Percentiles rank a stretch among this genome's conserved stretches.
Conservation (phyloP, 2,797 vertebrate genomes). For the Melanotaenia boesemani region DNA sequence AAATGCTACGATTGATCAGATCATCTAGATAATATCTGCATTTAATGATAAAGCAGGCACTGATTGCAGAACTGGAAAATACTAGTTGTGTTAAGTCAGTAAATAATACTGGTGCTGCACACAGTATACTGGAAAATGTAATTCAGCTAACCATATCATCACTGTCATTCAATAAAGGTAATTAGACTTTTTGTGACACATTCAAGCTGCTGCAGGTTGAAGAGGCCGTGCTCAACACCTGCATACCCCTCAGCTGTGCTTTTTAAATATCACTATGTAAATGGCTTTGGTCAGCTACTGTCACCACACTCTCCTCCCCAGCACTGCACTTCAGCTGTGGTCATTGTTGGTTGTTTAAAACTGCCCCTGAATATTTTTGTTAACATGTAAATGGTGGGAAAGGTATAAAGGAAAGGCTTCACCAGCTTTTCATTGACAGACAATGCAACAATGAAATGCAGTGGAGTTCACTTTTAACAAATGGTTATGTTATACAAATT, state of each 20-base stretch:
- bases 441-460: not conserved
- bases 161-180: slow-evolving; percentile 3
- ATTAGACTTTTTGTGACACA: slow-evolving; percentile 15
- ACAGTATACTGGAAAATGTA: not conserved
- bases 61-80: not conserved
- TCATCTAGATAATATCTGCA: not conserved
- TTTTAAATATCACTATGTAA: slow-evolving; percentile 34
- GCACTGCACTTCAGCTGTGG: not conserved
- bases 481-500: not conserved
- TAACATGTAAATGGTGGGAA: not conserved
- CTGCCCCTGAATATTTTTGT: not conserved
- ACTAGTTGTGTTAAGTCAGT: not conserved
- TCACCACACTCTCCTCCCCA: slow-evolving; percentile 8
- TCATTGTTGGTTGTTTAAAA: not conserved
- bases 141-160: not conserved
- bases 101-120: not conserved
- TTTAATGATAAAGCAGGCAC: not conserved
- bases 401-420: not conserved
- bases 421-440: not conserved
- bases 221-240: slow-evolving; percentile 10
- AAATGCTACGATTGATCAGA: slow-evolving; percentile 12
- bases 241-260: not conserved
- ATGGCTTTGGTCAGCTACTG: slow-evolving; percentile 20
- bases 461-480: not conserved
- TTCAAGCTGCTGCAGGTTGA: slow-evolving; percentile 15